A percentile compares a stretch with the other conserved stretches of the same genome.
Evolutionary conservation across 2,113 vertebrate species (phyloP).

Genomic region (Talpa occidentalis): DNA sequence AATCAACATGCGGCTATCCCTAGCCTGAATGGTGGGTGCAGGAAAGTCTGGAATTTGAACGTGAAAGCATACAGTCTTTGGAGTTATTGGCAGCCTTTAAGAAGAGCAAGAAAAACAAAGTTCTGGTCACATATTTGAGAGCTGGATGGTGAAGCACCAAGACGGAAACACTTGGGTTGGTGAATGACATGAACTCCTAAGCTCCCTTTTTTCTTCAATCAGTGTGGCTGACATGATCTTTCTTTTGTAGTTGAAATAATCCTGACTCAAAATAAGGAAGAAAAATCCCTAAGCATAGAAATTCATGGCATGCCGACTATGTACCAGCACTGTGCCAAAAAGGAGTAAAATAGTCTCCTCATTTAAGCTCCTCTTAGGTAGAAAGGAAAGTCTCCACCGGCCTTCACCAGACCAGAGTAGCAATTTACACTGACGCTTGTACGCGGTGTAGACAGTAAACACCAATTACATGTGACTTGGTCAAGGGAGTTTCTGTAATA

Average conservation of each 20-base stretch:
- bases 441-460: not conserved
- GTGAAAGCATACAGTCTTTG: not conserved
- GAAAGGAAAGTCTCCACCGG: not conserved
- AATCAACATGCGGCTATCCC: not conserved
- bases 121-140: not conserved
- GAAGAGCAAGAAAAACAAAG: conserved; percentile 36
- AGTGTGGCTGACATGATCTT: not conserved
- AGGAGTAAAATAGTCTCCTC: not conserved
- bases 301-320: not conserved
- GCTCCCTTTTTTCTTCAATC: not conserved
- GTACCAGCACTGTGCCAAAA: not conserved
- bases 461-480: not conserved
- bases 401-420: not conserved
- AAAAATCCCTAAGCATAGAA: not conserved
- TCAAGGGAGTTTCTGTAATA: conserved; percentile 14
- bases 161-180: not conserved
- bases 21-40: not conserved
- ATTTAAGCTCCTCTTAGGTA: not conserved
- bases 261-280: not conserved
- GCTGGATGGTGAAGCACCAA: not conserved
- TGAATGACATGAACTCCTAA: not conserved
- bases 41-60: not conserved
- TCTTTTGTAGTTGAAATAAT: conserved; percentile 14
- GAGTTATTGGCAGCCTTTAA: not conserved
- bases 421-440: not conserved